Conservation (phyloP, 2,888 invertebrate species). For the Drosophila setosimentum region DNA sequence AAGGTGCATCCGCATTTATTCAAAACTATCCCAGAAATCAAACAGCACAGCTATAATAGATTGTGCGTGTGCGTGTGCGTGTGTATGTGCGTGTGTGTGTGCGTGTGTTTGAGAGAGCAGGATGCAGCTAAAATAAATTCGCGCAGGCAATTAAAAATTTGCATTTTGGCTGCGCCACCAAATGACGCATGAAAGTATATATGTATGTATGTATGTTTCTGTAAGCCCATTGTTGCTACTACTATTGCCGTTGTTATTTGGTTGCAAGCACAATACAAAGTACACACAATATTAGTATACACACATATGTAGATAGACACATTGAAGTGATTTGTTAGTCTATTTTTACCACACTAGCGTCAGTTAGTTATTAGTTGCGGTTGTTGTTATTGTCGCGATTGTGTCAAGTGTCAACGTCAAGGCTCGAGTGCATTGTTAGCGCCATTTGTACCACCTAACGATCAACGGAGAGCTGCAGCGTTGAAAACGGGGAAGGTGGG, state of each 20-base stretch:
- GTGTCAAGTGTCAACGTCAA: slow-evolving; percentile 75
- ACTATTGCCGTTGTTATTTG: slow-evolving; percentile 50
- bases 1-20: slow-evolving; percentile 69
- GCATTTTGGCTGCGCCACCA: slow-evolving; percentile 49
- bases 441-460: slow-evolving; percentile 68
- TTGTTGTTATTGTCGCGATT: slow-evolving; percentile 68
- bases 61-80: slow-evolving; percentile 7
- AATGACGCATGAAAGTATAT: slow-evolving; percentile 76
- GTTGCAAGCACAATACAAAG: slow-evolving; percentile 7
- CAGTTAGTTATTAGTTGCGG: slow-evolving; percentile 76
- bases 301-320: slow-evolving; percentile 10
- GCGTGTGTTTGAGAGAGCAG: slow-evolving; percentile 27
- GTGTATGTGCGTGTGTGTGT: slow-evolving; percentile 19
- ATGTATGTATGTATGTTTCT: neutral
- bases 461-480: slow-evolving; percentile 10
- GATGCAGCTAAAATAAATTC: slow-evolving; percentile 71
- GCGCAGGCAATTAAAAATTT: slow-evolving; percentile 59
- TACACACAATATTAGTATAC: too few relatives aligned
- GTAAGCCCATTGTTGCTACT: slow-evolving; percentile 63
- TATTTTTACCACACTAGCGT: slow-evolving; percentile 35
- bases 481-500: rapidly evolving
- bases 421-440: slow-evolving; percentile 72
- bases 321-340: slow-evolving; percentile 53
- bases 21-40: slow-evolving; percentile 51
- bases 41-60: slow-evolving; percentile 23